Base-by-base conservation (phyloP, 2,797 vertebrate genomes). In the Enteromius fasciolatus region DNA sequence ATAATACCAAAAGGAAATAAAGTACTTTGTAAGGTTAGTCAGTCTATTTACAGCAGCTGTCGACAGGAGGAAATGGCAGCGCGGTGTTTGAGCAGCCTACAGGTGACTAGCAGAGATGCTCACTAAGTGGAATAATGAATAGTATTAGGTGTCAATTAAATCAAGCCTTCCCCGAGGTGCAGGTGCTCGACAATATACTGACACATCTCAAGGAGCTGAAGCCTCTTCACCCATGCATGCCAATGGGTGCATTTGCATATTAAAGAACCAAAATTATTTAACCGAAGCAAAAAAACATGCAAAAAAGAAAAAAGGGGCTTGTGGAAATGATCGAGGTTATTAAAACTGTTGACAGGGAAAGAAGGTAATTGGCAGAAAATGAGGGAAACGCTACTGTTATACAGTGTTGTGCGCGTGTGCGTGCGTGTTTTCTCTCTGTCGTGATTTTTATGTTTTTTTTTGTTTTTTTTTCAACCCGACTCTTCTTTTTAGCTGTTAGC, bases 341-440 rank as follows among this genome's bases (percentile, higher is more conserved):
- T 98, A 97, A 98, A 98, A 98, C 95, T 97, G 97, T 98, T 97
- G 97, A 98, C 97, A 97, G 97, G 95, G 96, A 97, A 96, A 95
- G 96, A 97, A 97, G 96, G 97, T 99, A 98, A 98, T 99, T 98
- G 97, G 97, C 95, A 97, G 96, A 98, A 98, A 99, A 98, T 96
- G 97, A 98, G 97, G 96, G 95, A 96, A 96, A 95, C 96, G 95
- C 94, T 95, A 95, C 96, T 96, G 97, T 97, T 97, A 95, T 97
- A 96, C 95, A 96, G 95, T 95, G 95, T 95, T 95, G 94, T 95
- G 94, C 41, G 70, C 33, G 82, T 39, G 75, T 79, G 83, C 46
- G 67, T 83, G 76, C 67, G 64, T 81, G 76, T 83, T 80, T 78
- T 87, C 80, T 69, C 77, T 83, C 76, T 76, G 31, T 72, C 77